phyloP scores from a whole-genome alignment of 2,888 invertebrate species.

The Leptarthrus brevirostris region DNA sequence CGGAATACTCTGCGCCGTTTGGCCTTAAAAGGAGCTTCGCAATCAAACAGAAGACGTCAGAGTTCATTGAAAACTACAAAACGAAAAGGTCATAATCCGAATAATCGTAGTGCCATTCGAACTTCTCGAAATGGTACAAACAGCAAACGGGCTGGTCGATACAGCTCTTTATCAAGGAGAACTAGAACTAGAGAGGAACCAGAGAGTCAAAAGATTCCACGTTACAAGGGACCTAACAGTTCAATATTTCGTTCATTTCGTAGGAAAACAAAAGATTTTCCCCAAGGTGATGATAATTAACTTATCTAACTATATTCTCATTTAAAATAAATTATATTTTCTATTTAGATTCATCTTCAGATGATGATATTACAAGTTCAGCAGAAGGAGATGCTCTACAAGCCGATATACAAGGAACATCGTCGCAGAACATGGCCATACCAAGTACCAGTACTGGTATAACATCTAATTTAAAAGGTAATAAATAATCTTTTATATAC shows the following conservation, averaged over 20 bases:
- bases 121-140: slow-evolving; percentile 51
- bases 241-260: slow-evolving; percentile 45
- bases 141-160: slow-evolving; percentile 54
- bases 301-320: not conserved
- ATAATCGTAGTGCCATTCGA: slow-evolving; percentile 48
- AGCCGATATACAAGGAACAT: slow-evolving; percentile 58
- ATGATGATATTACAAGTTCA: slow-evolving; percentile 43
- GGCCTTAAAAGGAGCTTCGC: slow-evolving; percentile 70
- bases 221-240: slow-evolving; percentile 35
- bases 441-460: slow-evolving; percentile 74
- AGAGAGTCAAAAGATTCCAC: slow-evolving; percentile 45
- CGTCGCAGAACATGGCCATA: slow-evolving; percentile 37
- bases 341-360: slow-evolving; percentile 50
- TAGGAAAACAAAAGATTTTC: slow-evolving; percentile 49
- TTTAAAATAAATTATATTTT: not conserved
- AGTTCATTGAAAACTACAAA: slow-evolving; percentile 54
- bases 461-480: slow-evolving; percentile 61
- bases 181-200: slow-evolving; percentile 50
- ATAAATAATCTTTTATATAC: too few relatives aligned
- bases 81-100: slow-evolving; percentile 52
- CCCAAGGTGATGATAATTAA: slow-evolving; percentile 16
- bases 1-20: slow-evolving; percentile 75
- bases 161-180: slow-evolving; percentile 49
- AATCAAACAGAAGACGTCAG: slow-evolving; percentile 59
- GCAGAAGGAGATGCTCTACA: slow-evolving; percentile 4